These are phyloP conservation scores for Holothuria leucospilota DNA, from an alignment of 53 echinoderm and acorn worm species.

Conservation along the genomic window DNA sequence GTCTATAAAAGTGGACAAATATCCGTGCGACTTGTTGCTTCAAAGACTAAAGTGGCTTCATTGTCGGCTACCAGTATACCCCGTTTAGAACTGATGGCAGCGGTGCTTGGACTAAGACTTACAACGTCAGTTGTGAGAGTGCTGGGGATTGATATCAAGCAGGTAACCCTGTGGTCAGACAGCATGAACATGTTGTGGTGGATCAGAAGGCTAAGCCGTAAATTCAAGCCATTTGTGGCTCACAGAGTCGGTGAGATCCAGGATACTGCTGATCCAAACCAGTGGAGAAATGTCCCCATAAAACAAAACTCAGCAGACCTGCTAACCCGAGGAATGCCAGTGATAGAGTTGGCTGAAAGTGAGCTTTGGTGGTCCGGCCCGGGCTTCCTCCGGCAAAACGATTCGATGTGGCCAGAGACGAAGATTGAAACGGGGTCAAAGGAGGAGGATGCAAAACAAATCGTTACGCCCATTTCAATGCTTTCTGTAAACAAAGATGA, in stretches of 20 bases:
- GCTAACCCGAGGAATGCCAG: not conserved
- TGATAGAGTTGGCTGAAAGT: not conserved
- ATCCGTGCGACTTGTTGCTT: too few species aligned
- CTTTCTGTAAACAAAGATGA: not conserved
- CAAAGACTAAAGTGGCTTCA: too few species aligned
- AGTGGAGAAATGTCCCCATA: constrained; percentile 13
- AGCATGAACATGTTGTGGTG: constrained; percentile 39
- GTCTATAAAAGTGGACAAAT: too few species aligned
- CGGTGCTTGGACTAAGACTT: too few species aligned
- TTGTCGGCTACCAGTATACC: too few species aligned
- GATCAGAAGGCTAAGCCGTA: constrained; percentile 9
- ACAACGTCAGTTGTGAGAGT: too few species aligned
- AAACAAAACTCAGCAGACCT: too few species aligned
- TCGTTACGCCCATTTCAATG: not conserved
- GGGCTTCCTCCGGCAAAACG: not conserved
- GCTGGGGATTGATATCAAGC: not conserved
- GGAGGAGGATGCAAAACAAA: too few species aligned
- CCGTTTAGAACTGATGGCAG: too few species aligned
- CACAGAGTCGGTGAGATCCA: constrained; percentile 21
- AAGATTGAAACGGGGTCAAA: too few species aligned
- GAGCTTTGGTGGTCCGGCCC: too few species aligned
- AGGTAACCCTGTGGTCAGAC: constrained; percentile 33
- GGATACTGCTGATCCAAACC: not conserved
- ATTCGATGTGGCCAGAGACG: not conserved
- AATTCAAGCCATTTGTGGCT: constrained; percentile 28